Percentiles rank a stretch among this genome's conserved stretches.
Evolutionary conservation across 2,797 vertebrate genomes (phyloP).

Genomic region (Gastrophryne carolinensis): DNA sequence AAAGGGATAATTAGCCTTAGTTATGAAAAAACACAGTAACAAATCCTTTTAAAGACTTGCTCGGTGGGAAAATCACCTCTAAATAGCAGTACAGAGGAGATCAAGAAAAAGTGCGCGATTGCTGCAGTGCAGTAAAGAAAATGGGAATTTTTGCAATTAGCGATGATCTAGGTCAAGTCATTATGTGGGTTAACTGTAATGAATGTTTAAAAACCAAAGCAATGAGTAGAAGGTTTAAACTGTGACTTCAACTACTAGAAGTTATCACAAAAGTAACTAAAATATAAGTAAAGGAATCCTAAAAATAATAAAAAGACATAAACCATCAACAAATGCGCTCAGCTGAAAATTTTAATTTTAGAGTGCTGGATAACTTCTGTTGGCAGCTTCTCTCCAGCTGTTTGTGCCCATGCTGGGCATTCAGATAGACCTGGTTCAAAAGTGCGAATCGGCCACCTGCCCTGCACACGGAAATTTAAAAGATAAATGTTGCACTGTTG

Average conservation of each 20-base stretch:
- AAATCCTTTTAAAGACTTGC: conserved; percentile 57
- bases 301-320: too few species aligned
- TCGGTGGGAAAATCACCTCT: conserved; percentile 60
- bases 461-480: too few species aligned
- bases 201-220: not conserved
- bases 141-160: conserved; percentile 60
- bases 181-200: not conserved
- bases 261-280: not conserved
- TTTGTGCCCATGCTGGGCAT: too few species aligned
- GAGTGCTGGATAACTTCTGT: too few species aligned
- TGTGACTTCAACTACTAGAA: too few species aligned
- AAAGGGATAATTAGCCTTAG: conserved; percentile 54
- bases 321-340: too few species aligned
- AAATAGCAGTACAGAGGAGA: conserved; percentile 58
- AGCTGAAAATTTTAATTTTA: too few species aligned
- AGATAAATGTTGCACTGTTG: too few species aligned
- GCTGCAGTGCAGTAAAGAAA: conserved; percentile 61
- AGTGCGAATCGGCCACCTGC: too few species aligned
- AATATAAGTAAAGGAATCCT: not conserved
- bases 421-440: too few species aligned
- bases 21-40: conserved; percentile 57
- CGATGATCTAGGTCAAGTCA: conserved; percentile 50
- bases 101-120: conserved; percentile 57
- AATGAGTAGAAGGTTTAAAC: not conserved
- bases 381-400: too few species aligned